These are phyloP conservation scores for Gonocerus acuteangulatus DNA, from an alignment of 2,888 invertebrate genomes.

Conservation along the genomic window DNA sequence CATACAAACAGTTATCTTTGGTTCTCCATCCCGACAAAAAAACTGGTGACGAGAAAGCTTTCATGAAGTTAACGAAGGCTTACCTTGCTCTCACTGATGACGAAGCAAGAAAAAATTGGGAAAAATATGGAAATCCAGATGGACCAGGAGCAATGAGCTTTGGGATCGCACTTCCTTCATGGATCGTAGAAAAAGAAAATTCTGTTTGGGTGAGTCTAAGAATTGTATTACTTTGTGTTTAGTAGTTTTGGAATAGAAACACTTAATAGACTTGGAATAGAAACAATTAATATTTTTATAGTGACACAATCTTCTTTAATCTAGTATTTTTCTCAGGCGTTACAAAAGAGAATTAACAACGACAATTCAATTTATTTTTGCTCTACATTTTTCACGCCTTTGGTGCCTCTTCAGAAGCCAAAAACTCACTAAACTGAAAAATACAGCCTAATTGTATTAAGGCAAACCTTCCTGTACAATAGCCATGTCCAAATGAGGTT, in stretches of 20 bases:
- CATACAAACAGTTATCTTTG: constrained; percentile 87
- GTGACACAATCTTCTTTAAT: too few relatives aligned
- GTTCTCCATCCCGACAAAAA: constrained; percentile 96
- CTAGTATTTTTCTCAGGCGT: too few relatives aligned
- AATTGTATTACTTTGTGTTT: too few relatives aligned
- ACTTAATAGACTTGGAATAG: too few relatives aligned
- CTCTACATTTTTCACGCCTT: too few relatives aligned
- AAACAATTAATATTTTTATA: neutral
- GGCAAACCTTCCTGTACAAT: too few relatives aligned
- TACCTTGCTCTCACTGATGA: constrained; percentile 90
- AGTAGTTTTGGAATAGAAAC: neutral
- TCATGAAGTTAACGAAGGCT: constrained; percentile 92
- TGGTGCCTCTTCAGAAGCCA: too few relatives aligned
- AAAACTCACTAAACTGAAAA: too few relatives aligned
- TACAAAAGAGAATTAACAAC: too few relatives aligned
- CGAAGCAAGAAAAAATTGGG: constrained; percentile 94
- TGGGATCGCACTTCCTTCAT: constrained; percentile 97
- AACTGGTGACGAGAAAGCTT: constrained; percentile 92
- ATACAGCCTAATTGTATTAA: too few relatives aligned
- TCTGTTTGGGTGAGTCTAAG: constrained; percentile 72
- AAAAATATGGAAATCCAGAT: constrained; percentile 98
- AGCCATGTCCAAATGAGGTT: too few relatives aligned
- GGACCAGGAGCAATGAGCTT: constrained; percentile 99
- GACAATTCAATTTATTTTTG: too few relatives aligned
- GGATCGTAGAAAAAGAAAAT: constrained; percentile 99